Evolutionary conservation across 2,888 invertebrate genomes (phyloP), one percentile per base, ranked within the genome.

Genomic region (Elmis aenea): DNA sequence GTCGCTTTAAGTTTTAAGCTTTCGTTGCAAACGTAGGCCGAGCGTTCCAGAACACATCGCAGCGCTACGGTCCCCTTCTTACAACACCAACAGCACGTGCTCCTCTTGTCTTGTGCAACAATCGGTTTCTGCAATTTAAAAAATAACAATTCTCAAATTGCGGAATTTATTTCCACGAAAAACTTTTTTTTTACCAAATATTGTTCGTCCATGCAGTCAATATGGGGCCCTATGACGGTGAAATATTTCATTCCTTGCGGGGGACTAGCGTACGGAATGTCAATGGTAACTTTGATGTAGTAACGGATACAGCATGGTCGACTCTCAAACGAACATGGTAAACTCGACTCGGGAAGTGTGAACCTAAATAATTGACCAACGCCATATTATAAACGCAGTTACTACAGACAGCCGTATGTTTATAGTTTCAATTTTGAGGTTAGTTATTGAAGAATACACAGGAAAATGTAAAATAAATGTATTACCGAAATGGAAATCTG

Each of bases 161-260:
- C 18, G 18, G 5, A 6, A n/a, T n/a, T n/a, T n/a, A n/a, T n/a
- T n/a, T n/a, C n/a, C n/a, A n/a, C n/a, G n/a, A n/a, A n/a, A n/a
- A n/a, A n/a, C n/a, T n/a, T 5, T 8, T 8, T 18, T 18, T 18
- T 70, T 63, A 84, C 84, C 71, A 85, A 66, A 60, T 83, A 84
- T 55, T 83, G 79, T 59, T 84, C 83, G 47, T 85, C 85, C 83
- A 84, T 84, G 62, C 84, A 84, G 65, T 85, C 85, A 51, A 83
- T 82, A 57, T 83, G 81, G 8, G 85, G 85, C 2, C 84, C 85
- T 49, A 85, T 81, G 26, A 85, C 72, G 2, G 85, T 84, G 62
- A 85, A 85, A 62, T 85, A 85, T 59, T 85, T 85, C 71, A 84
- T 80, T 6, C 84, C 83, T 59, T 85, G 84, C 0, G 85, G 85